These are phyloP conservation scores for Ceratina australensis DNA, from an alignment of 1,140 invertebrate genomes.

Conservation along the genomic window DNA sequence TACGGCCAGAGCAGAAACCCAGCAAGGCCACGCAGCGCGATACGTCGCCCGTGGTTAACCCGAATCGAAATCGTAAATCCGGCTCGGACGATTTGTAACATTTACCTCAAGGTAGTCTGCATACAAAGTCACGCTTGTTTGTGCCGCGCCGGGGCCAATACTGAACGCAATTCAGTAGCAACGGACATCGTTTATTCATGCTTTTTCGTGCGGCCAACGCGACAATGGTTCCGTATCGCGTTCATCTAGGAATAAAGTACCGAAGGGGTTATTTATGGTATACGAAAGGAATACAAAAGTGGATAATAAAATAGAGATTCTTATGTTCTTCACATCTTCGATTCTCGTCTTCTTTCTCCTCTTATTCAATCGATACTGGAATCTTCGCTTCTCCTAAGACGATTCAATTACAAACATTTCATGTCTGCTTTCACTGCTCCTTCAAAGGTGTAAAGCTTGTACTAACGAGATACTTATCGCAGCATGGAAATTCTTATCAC, in stretches of 20 bases:
- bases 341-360: too few species aligned
- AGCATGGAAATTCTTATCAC: constrained; percentile 38
- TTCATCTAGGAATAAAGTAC: neutral
- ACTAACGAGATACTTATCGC: constrained; percentile 32
- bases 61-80: constrained; percentile 61
- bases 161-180: too few species aligned
- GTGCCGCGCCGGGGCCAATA: neutral
- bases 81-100: constrained; percentile 40
- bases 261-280: constrained; percentile 1
- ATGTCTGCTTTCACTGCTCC: neutral
- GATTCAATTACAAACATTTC: neutral
- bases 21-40: constrained; percentile 44
- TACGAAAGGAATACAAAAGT: neutral
- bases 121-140: constrained; percentile 2
- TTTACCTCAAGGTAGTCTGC: constrained; percentile 12
- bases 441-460: constrained; percentile 8
- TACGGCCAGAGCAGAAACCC: constrained; percentile 53
- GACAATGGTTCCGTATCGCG: neutral
- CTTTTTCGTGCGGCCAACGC: neutral
- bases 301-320: neutral
- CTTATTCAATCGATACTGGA: too few species aligned
- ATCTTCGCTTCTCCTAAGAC: neutral
- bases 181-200: constrained; percentile 14
- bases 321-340: neutral
- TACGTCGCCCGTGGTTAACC: constrained; percentile 51